Evolutionary conservation across 2,113 vertebrate species (phyloP).

Genomic region (Maccullochella peelii): DNA sequence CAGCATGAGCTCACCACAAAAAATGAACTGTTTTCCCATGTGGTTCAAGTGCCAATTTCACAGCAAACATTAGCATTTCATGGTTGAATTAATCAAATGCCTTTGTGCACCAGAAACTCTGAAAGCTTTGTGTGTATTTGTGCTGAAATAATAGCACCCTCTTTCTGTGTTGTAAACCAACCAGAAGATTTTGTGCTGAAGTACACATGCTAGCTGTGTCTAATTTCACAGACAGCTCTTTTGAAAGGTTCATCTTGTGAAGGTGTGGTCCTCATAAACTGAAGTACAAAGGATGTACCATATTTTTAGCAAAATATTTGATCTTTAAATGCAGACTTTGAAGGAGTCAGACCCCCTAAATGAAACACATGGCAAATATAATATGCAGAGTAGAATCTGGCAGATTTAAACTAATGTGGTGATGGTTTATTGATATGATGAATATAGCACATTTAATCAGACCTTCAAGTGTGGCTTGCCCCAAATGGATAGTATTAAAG

Average conservation of each 20-base stretch:
- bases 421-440: slow-evolving; percentile 5
- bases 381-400: background rate
- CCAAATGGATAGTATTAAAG: background rate
- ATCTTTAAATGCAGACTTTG: background rate
- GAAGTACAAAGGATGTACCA: background rate
- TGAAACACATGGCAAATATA: background rate
- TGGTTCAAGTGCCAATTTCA: background rate
- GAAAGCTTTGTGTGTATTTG: background rate
- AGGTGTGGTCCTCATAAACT: background rate
- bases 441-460: background rate
- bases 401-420: background rate
- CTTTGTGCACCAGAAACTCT: background rate
- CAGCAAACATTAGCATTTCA: background rate
- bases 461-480: background rate
- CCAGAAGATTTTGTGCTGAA: background rate
- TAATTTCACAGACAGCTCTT: background rate
- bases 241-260: background rate
- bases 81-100: background rate
- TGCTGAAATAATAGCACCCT: background rate
- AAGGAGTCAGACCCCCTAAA: background rate
- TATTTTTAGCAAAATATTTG: background rate
- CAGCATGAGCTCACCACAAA: background rate
- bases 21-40: background rate
- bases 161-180: background rate
- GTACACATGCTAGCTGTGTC: background rate